These are phyloP conservation scores for Hyposmocoma kahamanoa DNA, from an alignment of 1,140 invertebrate species.

Conservation along the genomic window DNA sequence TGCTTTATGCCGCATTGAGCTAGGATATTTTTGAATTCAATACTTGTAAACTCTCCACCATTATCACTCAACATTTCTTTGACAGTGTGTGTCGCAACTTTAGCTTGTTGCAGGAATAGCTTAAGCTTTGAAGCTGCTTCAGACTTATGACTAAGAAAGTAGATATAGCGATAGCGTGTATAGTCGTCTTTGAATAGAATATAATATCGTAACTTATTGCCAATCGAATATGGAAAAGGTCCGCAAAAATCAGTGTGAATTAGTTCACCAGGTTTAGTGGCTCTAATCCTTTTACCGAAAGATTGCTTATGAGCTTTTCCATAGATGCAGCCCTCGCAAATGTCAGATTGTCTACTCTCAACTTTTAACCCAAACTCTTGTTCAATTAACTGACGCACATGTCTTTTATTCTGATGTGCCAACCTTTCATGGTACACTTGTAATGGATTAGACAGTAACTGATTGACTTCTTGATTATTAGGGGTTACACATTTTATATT, in stretches of 20 bases:
- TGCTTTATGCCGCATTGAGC: constrained; percentile 23
- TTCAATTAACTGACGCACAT: constrained; percentile 1
- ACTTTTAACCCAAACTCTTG: constrained; percentile 7
- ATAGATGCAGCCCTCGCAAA: constrained; percentile 17
- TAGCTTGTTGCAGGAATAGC: not conserved
- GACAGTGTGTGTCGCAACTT: constrained; percentile 1
- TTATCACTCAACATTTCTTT: constrained; percentile 28
- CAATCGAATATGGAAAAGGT: not conserved
- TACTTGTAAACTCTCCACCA: constrained; percentile 38
- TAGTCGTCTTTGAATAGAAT: constrained; percentile 14
- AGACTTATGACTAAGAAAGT: constrained; percentile 7
- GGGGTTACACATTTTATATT: not conserved
- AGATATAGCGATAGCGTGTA: not conserved
- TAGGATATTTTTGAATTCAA: constrained; percentile 28
- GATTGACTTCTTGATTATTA: not conserved
- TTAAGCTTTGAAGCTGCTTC: not conserved
- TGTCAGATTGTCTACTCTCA: not conserved
- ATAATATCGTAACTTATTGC: constrained; percentile 4
- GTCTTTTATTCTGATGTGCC: not conserved
- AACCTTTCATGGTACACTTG: constrained; percentile 6
- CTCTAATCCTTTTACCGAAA: constrained; percentile 15
- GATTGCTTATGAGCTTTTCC: constrained; percentile 16
- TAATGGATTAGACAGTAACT: not conserved
- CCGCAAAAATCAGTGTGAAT: constrained; percentile 11
- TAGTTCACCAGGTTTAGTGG: constrained; percentile 14